phyloP scores from a whole-genome alignment of 2,888 invertebrate genomes.

The Crematogaster levior region DNA sequence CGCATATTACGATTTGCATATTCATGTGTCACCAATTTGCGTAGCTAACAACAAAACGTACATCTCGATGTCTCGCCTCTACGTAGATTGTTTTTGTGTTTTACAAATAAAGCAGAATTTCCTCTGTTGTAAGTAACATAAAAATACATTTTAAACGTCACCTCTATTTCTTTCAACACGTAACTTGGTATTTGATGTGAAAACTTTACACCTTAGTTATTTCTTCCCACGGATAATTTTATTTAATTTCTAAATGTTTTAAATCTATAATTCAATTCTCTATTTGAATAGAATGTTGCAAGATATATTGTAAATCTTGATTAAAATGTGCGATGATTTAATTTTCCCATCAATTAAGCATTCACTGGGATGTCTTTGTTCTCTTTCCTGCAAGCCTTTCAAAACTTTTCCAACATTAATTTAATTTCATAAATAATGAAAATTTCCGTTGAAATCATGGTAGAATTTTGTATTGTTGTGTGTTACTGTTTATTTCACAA shows the following conservation, averaged over 20 bases:
- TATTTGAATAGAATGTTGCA: neutral
- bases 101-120: neutral
- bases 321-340: neutral
- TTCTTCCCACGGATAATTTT: neutral
- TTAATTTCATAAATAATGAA: constrained; percentile 55
- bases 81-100: neutral
- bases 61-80: neutral
- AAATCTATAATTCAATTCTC: neutral
- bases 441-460: neutral
- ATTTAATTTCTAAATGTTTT: neutral
- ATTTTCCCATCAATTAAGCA: constrained; percentile 2
- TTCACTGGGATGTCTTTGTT: constrained; percentile 43
- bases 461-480: neutral
- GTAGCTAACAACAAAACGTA: constrained; percentile 18
- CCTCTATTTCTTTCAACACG: neutral
- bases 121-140: neutral
- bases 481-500: constrained; percentile 1
- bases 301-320: neutral
- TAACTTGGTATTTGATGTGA: neutral
- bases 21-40: constrained; percentile 30
- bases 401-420: constrained; percentile 50
- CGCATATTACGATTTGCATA: constrained; percentile 21
- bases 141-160: constrained; percentile 3
- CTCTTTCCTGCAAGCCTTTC: constrained; percentile 45
- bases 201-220: neutral